These are phyloP conservation scores for Caenorhabditis brenneri DNA, from an alignment of 1,140 invertebrate species.

Conservation along the genomic window DNA sequence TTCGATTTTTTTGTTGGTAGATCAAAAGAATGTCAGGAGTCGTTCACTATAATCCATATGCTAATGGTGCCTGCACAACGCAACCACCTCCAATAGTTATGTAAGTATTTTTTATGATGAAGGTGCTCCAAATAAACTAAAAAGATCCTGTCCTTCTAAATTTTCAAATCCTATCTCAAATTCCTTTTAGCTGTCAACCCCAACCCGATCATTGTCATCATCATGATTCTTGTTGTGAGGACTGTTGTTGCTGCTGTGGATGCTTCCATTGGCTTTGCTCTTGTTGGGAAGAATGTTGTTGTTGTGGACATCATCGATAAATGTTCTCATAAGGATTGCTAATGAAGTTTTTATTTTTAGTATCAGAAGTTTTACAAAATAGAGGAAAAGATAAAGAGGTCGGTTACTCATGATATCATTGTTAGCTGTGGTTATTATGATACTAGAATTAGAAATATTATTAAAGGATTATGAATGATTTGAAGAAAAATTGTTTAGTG, in stretches of 20 bases:
- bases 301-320: background rate
- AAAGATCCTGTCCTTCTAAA: no score
- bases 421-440: no score
- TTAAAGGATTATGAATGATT: no score
- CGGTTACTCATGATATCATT: no score
- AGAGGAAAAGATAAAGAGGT: no score
- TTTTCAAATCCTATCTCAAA: no score
- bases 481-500: background rate
- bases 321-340: background rate
- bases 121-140: no score
- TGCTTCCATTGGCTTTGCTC: background rate
- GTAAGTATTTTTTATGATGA: no score
- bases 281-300: background rate
- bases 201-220: background rate
- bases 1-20: background rate
- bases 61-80: background rate
- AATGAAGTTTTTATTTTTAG: no score
- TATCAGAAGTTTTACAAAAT: no score
- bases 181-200: background rate
- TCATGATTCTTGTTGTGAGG: background rate
- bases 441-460: no score
- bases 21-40: background rate
- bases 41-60: background rate
- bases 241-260: background rate
- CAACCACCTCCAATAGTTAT: background rate